A percentile compares a stretch with the other conserved stretches of the same genome.
phyloP scores from a whole-genome alignment of 2,888 invertebrate species.

The Heliothis peltigera region DNA sequence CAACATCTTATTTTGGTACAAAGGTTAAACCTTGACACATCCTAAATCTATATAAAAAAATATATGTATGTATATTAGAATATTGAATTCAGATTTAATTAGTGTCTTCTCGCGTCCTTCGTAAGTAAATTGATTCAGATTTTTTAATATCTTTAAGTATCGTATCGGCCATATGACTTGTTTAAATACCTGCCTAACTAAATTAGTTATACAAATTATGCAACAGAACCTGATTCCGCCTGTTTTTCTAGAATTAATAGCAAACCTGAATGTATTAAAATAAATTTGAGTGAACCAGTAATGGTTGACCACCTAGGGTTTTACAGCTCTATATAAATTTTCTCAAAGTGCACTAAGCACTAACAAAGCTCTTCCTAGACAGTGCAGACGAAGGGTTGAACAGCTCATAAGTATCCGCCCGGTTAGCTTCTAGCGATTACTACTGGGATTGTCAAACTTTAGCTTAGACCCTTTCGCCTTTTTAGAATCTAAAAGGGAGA shows the following conservation, averaged over 20 bases:
- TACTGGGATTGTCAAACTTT: constrained; percentile 43
- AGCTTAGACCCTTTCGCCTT: constrained; percentile 10
- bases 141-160: no score
- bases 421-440: constrained; percentile 50
- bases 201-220: background rate
- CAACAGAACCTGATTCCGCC: constrained; percentile 1
- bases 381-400: constrained; percentile 33
- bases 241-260: background rate
- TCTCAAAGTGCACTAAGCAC: constrained; percentile 3
- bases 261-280: background rate
- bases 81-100: background rate
- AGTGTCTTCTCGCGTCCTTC: background rate
- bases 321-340: background rate
- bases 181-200: background rate
- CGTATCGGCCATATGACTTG: background rate
- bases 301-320: background rate
- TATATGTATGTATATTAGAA: background rate
- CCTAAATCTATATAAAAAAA: background rate
- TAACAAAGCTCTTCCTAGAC: constrained; percentile 19
- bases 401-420: constrained; percentile 14
- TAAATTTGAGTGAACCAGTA: background rate
- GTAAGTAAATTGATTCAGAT: background rate
- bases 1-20: no score
- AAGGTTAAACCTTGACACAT: background rate
- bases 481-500: no score